Conservation (phyloP, 2,888 invertebrate genomes). For the Sphaerophoria taeniata region DNA sequence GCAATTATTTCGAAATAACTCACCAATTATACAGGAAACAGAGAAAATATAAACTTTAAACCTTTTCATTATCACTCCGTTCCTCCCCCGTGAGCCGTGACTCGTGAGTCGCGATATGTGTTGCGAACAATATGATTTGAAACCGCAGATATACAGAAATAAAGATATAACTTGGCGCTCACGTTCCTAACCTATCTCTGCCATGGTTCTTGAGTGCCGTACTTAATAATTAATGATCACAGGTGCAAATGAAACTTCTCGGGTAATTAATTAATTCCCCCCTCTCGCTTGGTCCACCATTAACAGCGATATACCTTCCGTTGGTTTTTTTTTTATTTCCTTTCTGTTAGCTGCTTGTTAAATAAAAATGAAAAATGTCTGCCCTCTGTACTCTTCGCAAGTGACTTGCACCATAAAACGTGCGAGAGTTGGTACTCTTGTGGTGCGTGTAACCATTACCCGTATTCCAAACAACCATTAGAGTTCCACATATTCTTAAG, state of each 20-base stretch:
- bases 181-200: conserved; percentile 36
- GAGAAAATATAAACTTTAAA: conserved; percentile 15
- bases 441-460: conserved; percentile 47
- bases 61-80: not conserved
- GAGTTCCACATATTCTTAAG: conserved; percentile 45
- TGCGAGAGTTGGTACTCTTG: conserved; percentile 12
- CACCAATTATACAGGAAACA: conserved; percentile 12
- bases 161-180: conserved; percentile 14
- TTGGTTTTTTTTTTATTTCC: not conserved
- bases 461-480: conserved; percentile 32
- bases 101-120: not conserved
- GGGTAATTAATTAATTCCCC: conserved; percentile 70
- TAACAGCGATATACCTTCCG: too few species aligned
- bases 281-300: not conserved
- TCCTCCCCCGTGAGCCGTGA: not conserved
- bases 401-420: conserved; percentile 7
- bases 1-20: conserved; percentile 65
- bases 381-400: not conserved
- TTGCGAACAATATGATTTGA: not conserved
- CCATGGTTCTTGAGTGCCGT: conserved; percentile 27
- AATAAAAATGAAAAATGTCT: conserved; percentile 45
- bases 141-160: not conserved
- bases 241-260: conserved; percentile 71
- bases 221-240: conserved; percentile 72
- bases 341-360: conserved; percentile 2